Base-by-base conservation (phyloP, 1,140 invertebrate species). In the Olivierus martensii region DNA sequence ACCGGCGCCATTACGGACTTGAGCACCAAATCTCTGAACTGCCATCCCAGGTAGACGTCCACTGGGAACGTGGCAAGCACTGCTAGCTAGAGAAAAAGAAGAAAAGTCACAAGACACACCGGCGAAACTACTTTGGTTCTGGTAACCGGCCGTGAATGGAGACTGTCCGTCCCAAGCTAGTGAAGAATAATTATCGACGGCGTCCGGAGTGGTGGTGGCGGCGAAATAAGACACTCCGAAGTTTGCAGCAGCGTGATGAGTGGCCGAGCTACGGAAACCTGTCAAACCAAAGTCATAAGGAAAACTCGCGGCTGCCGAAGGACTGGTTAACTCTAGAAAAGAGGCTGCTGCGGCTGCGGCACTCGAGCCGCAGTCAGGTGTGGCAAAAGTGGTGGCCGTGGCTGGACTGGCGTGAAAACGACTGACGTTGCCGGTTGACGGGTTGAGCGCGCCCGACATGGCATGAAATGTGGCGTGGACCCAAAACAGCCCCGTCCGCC, bases 381-480 rank as follows among this genome's bases (percentile, higher is more conserved):
- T 46, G 54, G 17, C 42, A 39, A 52, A 56, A 43, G 39, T 49
- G 46, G 50, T 39, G 14, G 35, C 35, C 37, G 51, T 38, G 36
- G 55, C 55, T 39, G 55, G 14, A 46, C 41, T 46, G 39, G 51
- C 55, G 51, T 53, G 55, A 53, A 57, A 57, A 50, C 55, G 55
- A 53, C 53, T 57, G 55, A 56, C 55, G 28, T 28, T 28, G 39
- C 55, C 47, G 51, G 34, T 52, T 56, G 55, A 56, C 50, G 55
- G 55, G 54, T 56, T 56, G 49, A 56, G 49, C 49, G 54, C 54
- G 50, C 55, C 51, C 50, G 55, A 56, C 55, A 56, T 56, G 50
- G 42, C 37, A 38, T 44, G 54, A 34, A 49, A 49, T 53, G 52
- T 49, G 43, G 38, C 38, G 49, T n/a, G 41, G 9, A 14, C 11